Base-by-base conservation (phyloP, 2,888 invertebrate species). In the Alsophila aescularia region DNA sequence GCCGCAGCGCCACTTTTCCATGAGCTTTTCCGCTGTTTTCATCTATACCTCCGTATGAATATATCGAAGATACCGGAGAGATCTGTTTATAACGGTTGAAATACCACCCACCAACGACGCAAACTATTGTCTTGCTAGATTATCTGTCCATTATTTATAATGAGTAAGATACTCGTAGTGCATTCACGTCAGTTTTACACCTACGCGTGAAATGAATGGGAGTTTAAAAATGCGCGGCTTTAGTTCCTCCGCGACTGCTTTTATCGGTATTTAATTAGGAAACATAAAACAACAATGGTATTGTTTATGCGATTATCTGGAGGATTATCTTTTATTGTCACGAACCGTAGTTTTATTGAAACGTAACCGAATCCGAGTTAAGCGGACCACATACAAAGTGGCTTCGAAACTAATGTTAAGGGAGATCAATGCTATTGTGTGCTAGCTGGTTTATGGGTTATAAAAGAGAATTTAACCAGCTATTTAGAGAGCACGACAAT, bases 101-200 rank as follows among this genome's bases (percentile, higher is more conserved):
- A 58, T 71, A 59, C 75, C 78, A 70, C 85, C 85, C 81, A 85
- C 83, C 61, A 58, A 49, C 61, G 75, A 73, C 73, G 73, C 71
- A 70, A 81, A 83, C 86, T 81, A 86, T 88, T 87, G 87, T 88
- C 82, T 87, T 72, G 70, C 66, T 58, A 69, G 75, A 80, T 85
- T 85, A 85, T 86, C 87, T 82, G 70, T 67, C 80, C 81, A 86
- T 88, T 87, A 88, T 82, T 88, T 87, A 85, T 85, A 86, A 88
- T 85, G 83, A 83, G 79, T 80, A 64, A 50, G 55, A 56, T 47
- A n/a, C n/a, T n/a, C n/a, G n/a, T n/a, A 75, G 77, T 77, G 76
- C 79, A 77, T 80, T 79, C 75, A 77, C 69, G 77, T 77, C 73
- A 72, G 64, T 73, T 66, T 64, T 60, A 79, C 85, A 70, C 88